Evolutionary conservation across 1,140 invertebrate genomes (phyloP), one percentile per base, ranked within the genome.

Genomic region (Cyclargus thomasi): DNA sequence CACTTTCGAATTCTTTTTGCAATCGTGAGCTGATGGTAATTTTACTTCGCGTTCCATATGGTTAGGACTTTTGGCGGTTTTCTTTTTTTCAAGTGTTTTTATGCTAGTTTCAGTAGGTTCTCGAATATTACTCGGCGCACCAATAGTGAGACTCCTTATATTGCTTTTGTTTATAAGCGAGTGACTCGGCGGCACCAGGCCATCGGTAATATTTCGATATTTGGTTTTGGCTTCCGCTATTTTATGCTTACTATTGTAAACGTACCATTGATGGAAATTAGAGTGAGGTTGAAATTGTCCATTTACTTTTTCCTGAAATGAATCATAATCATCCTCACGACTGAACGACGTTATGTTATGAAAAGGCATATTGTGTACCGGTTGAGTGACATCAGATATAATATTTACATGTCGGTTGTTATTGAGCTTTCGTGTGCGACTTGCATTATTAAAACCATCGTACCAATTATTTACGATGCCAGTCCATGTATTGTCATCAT

Each of bases 401-500:
- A 59, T 20, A 21, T 59, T 59, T 21, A 20, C 20, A 18, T 20
- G 0, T 22, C 18, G 17, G 55, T 59, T 11, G 20, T 10, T 21
- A 59, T 18, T 18, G n/a, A 18, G 16, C 17, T 18, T 20, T 8
- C 17, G 7, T n/a, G 18, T 14, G 4, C 0, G 20, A 47, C 64
- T 17, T 4, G 55, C 22, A 16, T 68, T 64, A 16, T 68, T 57
- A 18, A 83, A 64, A 14, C 72, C 67, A 36, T 74, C 72, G 63
- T 86, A 86, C 83, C 83, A 86, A 53, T 70, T 74, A 35, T 86
- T 67, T 29, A 86, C 71, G 3, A 63, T 74, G 7, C 71, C 63
- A 3, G 66, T 63, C 77, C 77, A 80, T 1, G 64, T 64, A 17
- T 72, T 21, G 2, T 67, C 64, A 11, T 16, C n/a, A 23, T 16